These are phyloP conservation scores for Rhingia campestris DNA, from an alignment of 2,888 invertebrate genomes.

Conservation along the genomic window DNA sequence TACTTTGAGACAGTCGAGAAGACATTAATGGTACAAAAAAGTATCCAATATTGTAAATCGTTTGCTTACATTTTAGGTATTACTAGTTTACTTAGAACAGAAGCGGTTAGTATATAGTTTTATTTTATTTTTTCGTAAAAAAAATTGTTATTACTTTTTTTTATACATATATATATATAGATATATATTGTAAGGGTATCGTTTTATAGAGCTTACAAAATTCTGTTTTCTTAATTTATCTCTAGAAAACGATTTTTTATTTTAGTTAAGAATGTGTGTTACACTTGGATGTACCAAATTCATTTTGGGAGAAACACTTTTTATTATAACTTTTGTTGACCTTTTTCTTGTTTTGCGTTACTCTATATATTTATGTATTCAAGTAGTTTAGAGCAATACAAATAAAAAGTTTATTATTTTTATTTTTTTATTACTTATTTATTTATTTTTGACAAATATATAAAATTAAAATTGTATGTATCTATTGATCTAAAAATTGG, in stretches of 20 bases:
- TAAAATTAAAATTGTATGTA: constrained; percentile 55
- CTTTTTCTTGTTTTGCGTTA: constrained; percentile 51
- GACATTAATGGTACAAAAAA: constrained; percentile 32
- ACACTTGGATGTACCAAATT: constrained; percentile 43
- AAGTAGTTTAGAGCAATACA: constrained; percentile 55
- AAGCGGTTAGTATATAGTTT: constrained; percentile 57
- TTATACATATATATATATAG: constrained; percentile 34
- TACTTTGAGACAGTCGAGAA: constrained; percentile 47
- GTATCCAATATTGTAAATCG: neutral
- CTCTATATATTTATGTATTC: constrained; percentile 35
- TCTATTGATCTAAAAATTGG: constrained; percentile 29
- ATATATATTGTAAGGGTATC: constrained; percentile 23
- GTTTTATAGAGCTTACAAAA: constrained; percentile 54
- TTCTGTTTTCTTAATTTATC: constrained; percentile 23
- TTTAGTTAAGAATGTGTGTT: constrained; percentile 26
- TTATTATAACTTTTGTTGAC: constrained; percentile 26
- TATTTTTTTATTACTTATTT: constrained; percentile 9
- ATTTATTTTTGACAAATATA: constrained; percentile 56
- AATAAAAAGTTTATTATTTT: constrained; percentile 26
- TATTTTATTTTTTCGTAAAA: constrained; percentile 70
- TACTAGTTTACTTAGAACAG: constrained; percentile 37
- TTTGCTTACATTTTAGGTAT: neutral
- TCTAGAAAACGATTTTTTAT: constrained; percentile 54
- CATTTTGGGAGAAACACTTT: constrained; percentile 38
- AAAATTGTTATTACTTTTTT: constrained; percentile 46